Evolutionary conservation across 2,797 vertebrate species (phyloP).

Genomic region (Nyctibius grandis): DNA sequence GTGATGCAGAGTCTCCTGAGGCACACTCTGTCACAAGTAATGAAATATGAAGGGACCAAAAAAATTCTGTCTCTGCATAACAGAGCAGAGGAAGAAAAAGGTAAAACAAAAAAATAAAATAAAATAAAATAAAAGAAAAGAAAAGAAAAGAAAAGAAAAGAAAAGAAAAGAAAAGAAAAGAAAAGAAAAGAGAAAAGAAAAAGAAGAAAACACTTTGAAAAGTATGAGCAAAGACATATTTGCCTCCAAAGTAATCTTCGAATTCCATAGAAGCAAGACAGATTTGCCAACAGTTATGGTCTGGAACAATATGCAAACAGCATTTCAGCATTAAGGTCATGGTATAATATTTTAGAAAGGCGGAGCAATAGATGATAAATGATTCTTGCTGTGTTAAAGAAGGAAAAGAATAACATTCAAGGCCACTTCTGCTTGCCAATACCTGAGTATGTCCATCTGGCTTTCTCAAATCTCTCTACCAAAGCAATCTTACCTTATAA

Average conservation of each 20-base stretch:
- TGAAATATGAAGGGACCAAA: conserved; percentile 22
- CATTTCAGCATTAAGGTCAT: fast-evolving
- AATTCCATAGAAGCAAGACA: background rate
- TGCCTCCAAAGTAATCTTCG: background rate
- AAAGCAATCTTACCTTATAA: background rate
- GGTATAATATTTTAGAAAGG: background rate
- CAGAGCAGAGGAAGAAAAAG: background rate
- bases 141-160: fast-evolving
- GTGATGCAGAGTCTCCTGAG: conserved; percentile 63
- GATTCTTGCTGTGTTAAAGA: background rate
- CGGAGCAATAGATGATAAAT: background rate
- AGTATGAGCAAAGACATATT: background rate
- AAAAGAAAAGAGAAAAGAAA: fast-evolving
- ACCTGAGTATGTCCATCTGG: background rate
- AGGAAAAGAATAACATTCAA: background rate
- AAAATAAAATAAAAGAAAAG: background rate
- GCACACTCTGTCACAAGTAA: conserved; percentile 17
- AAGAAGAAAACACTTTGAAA: background rate
- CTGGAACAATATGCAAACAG: background rate
- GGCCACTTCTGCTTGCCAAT: background rate
- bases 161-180: background rate
- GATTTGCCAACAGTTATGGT: background rate
- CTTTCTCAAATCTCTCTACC: background rate
- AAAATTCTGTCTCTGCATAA: background rate
- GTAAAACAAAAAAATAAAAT: background rate